Evolutionary conservation across 2,797 vertebrate genomes (phyloP).

Genomic region (Orestias chungarensis): DNA sequence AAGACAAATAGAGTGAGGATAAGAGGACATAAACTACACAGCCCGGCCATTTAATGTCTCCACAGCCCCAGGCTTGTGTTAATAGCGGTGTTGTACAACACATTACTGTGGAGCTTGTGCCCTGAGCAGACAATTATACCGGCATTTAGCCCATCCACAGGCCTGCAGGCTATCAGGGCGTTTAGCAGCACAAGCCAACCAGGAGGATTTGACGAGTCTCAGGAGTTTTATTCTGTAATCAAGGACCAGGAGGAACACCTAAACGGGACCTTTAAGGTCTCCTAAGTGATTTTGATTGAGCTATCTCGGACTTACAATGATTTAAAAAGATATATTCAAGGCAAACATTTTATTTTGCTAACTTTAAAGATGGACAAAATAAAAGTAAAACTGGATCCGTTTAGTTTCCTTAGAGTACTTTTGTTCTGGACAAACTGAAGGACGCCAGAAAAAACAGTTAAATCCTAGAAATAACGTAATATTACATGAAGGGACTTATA

Average conservation of each 20-base stretch:
- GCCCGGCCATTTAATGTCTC: constrained; percentile 80
- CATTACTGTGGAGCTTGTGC: constrained; percentile 80
- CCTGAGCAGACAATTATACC: constrained; percentile 87
- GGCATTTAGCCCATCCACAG: constrained; percentile 90
- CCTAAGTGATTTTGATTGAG: not conserved
- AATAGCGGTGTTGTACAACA: constrained; percentile 92
- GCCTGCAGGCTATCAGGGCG: constrained; percentile 79
- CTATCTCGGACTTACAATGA: not conserved
- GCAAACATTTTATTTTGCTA: not conserved
- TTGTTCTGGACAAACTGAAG: too few relatives aligned
- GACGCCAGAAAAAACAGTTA: not conserved
- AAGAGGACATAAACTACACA: constrained; percentile 76
- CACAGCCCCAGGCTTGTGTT: constrained; percentile 87
- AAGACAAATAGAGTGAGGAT: constrained; percentile 50
- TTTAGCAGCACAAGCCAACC: constrained; percentile 80
- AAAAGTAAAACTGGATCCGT: not conserved
- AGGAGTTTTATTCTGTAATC: constrained; percentile 25
- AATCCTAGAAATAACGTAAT: not conserved
- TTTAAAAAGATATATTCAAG: not conserved
- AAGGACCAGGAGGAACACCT: not conserved
- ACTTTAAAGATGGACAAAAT: not conserved
- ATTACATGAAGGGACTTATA: not conserved
- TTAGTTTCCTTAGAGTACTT: not conserved
- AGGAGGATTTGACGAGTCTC: constrained; percentile 67
- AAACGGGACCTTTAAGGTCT: not conserved